Conservation (phyloP, 2,113 vertebrate genomes). For the Lagopus leucura region DNA sequence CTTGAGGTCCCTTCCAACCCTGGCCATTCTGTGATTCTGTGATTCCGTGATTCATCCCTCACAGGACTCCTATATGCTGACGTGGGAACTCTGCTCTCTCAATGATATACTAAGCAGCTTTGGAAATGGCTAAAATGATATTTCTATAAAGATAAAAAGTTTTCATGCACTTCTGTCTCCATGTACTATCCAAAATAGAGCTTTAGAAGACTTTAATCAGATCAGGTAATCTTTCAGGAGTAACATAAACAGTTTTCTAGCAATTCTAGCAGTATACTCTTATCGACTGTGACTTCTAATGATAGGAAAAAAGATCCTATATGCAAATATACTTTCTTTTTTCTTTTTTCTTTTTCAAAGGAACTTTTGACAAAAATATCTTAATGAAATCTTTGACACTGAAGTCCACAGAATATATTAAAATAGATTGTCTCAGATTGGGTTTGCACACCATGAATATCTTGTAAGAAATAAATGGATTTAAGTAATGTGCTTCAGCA, state of each 20-base stretch:
- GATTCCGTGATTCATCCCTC: not conserved
- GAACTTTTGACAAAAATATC: not conserved
- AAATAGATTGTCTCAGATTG: not conserved
- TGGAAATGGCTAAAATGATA: not conserved
- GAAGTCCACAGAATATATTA: not conserved
- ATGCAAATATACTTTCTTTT: not conserved
- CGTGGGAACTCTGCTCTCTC: not conserved
- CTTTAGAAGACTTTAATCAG: not conserved
- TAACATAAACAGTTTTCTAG: not conserved
- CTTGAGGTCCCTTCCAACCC: too few species aligned
- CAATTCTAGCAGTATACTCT: not conserved
- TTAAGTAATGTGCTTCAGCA: not conserved
- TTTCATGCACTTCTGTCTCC: not conserved
- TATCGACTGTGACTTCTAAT: not conserved
- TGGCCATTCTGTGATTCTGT: too few species aligned
- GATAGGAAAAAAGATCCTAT: not conserved
- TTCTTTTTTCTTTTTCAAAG: not conserved
- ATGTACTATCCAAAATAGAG: not conserved
- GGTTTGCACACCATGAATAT: not conserved
- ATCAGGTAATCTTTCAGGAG: not conserved
- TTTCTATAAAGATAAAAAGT: not conserved
- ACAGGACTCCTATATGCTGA: not conserved
- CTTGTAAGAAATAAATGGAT: constrained; percentile 8
- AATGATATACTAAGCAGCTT: not conserved
- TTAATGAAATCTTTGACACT: not conserved